These are phyloP conservation scores for Mycalesis mineus DNA, from an alignment of 2,888 invertebrate genomes.

Conservation along the genomic window DNA sequence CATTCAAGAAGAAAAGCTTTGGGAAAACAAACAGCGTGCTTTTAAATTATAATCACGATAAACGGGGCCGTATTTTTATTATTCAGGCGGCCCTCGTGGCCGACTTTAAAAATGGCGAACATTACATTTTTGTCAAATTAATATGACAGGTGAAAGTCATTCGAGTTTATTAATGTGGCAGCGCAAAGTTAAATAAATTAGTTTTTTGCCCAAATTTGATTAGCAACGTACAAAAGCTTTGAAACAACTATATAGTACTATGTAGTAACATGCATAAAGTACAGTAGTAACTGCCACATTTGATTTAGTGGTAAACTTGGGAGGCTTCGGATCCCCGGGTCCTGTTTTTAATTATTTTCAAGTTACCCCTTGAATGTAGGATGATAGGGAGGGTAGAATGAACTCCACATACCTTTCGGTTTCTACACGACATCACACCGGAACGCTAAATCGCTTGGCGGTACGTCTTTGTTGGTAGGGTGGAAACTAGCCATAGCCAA, in stretches of 20 bases:
- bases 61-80: slow-evolving; percentile 11
- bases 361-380: too few relatives aligned
- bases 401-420: too few relatives aligned
- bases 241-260: background rate
- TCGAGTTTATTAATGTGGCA: slow-evolving; percentile 32
- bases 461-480: too few relatives aligned
- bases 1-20: background rate
- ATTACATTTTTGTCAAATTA: slow-evolving; percentile 41
- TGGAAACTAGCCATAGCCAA: too few relatives aligned
- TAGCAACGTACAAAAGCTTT: background rate
- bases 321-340: background rate
- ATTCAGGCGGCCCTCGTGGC: slow-evolving; percentile 14
- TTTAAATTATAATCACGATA: slow-evolving; percentile 16
- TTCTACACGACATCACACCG: too few relatives aligned
- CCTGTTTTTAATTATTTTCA: too few relatives aligned
- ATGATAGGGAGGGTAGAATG: too few relatives aligned
- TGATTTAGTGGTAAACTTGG: too few relatives aligned
- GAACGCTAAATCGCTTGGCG: too few relatives aligned
- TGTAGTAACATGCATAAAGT: background rate
- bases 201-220: background rate
- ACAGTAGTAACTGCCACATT: too few relatives aligned
- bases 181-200: slow-evolving; percentile 30
- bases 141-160: slow-evolving; percentile 39
- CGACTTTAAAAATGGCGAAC: slow-evolving; percentile 35
- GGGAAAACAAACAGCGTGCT: background rate